Conservation (phyloP, 1,140 invertebrate genomes). For the Drosophila cardini region DNA sequence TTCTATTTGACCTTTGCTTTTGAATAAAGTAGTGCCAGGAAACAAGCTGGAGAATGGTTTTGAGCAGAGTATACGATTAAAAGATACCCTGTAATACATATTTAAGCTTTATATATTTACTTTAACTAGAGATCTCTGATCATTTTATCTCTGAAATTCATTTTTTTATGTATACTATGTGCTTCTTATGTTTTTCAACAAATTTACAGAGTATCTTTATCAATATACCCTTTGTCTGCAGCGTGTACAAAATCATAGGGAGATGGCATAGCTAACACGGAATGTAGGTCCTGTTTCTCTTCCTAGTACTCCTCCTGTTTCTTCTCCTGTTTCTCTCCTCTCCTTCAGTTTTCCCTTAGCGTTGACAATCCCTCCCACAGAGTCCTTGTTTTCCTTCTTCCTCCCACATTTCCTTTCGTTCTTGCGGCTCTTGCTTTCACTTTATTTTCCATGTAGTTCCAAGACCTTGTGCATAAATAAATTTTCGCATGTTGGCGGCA, state of each 20-base stretch:
- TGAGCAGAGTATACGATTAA: too few relatives aligned
- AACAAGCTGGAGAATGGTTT: not conserved
- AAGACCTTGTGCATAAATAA: slow-evolving; percentile 57
- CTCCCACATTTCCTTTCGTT: slow-evolving; percentile 36
- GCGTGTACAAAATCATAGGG: not conserved
- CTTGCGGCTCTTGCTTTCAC: slow-evolving; percentile 12
- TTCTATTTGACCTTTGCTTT: slow-evolving; percentile 56
- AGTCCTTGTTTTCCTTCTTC: slow-evolving; percentile 14
- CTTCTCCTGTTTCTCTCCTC: slow-evolving; percentile 2
- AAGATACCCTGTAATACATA: too few relatives aligned
- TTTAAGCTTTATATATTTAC: too few relatives aligned
- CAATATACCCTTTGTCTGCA: too few relatives aligned
- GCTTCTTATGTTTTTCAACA: too few relatives aligned
- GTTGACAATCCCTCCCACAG: slow-evolving; percentile 50
- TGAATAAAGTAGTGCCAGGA: slow-evolving; percentile 47
- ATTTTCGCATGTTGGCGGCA: slow-evolving; percentile 64
- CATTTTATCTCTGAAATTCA: too few relatives aligned
- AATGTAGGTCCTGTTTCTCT: slow-evolving; percentile 26
- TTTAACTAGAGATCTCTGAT: too few relatives aligned
- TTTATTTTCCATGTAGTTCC: slow-evolving; percentile 32
- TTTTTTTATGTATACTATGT: too few relatives aligned
- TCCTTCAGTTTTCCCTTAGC: slow-evolving; percentile 17
- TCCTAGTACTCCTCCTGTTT: slow-evolving; percentile 3
- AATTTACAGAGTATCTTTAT: too few relatives aligned
- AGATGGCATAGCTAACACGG: slow-evolving; percentile 35